These are phyloP conservation scores for Poecilia latipinna DNA, from an alignment of 2,113 vertebrate species.

Conservation along the genomic window DNA sequence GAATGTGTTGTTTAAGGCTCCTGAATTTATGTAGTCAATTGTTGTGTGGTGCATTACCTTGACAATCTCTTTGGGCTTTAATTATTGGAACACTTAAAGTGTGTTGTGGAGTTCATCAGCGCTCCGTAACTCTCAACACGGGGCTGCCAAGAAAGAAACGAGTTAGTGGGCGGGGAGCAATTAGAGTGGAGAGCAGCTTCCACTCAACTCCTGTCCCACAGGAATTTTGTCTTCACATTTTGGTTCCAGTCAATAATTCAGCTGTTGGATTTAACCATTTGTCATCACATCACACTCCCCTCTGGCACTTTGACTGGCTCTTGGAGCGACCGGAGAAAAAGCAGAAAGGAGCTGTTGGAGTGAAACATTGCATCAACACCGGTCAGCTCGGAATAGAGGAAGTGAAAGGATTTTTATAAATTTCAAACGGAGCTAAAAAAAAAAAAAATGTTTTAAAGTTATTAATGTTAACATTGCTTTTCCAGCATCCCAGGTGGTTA, in stretches of 20 bases:
- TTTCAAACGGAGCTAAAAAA: neutral
- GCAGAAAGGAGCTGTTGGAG: conserved; percentile 1
- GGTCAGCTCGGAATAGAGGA: conserved; percentile 7
- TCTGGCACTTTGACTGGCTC: conserved; percentile 15
- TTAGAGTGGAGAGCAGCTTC: conserved; percentile 70
- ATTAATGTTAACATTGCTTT: neutral
- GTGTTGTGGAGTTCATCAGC: conserved; percentile 60
- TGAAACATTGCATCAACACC: neutral
- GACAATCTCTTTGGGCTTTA: conserved; percentile 64
- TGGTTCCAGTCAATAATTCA: conserved; percentile 71
- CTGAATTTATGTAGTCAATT: conserved; percentile 53
- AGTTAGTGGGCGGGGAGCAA: conserved; percentile 58
- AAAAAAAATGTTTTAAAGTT: neutral
- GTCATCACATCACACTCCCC: conserved; percentile 49
- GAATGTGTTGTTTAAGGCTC: conserved; percentile 45
- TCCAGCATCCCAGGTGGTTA: neutral
- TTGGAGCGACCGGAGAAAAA: neutral
- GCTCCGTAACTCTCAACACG: conserved; percentile 47
- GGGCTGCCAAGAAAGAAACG: conserved; percentile 45
- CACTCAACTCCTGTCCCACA: conserved; percentile 51
- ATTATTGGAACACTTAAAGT: conserved; percentile 67
- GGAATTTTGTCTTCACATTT: conserved; percentile 55
- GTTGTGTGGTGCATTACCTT: conserved; percentile 58
- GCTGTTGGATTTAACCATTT: conserved; percentile 56
- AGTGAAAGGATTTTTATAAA: neutral